These are phyloP conservation scores for Harmothoe impar DNA, from an alignment of 2,888 invertebrate genomes.

Conservation along the genomic window DNA sequence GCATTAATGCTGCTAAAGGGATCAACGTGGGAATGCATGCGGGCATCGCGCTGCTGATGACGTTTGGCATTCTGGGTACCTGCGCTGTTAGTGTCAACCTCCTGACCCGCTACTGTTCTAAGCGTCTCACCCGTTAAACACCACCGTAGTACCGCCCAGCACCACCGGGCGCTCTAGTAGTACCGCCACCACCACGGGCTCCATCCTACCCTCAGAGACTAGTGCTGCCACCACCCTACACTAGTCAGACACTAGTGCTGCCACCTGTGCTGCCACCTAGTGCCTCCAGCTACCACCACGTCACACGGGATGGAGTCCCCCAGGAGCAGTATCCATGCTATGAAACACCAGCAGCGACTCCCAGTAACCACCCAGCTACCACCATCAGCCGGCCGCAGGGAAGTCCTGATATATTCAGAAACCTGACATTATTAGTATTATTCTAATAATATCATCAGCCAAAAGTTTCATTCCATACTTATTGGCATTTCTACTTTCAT, in stretches of 20 bases:
- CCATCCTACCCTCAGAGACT: neutral
- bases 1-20: conserved; percentile 65
- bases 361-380: neutral
- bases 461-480: conserved; percentile 25
- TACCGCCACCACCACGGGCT: too few relatives aligned
- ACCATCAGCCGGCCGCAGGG: neutral
- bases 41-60: conserved; percentile 62
- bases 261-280: neutral
- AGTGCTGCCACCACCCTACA: too few relatives aligned
- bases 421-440: conserved; percentile 32
- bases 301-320: neutral
- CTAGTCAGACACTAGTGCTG: neutral
- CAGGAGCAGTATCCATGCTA: conserved; percentile 8
- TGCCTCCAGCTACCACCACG: neutral
- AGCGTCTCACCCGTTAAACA: conserved; percentile 33
- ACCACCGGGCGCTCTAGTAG: neutral
- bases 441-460: neutral
- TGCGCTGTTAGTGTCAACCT: conserved; percentile 66
- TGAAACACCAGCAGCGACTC: neutral
- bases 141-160: neutral
- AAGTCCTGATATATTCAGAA: conserved; percentile 7
- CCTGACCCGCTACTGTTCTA: conserved; percentile 65
- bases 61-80: conserved; percentile 62
- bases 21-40: conserved; percentile 66
- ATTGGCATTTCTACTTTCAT: conserved; percentile 48